Percentiles rank a stretch among this genome's conserved stretches.
These are phyloP conservation scores for Macropis europaea DNA, from an alignment of 2,888 invertebrate genomes.

Conservation along the genomic window DNA sequence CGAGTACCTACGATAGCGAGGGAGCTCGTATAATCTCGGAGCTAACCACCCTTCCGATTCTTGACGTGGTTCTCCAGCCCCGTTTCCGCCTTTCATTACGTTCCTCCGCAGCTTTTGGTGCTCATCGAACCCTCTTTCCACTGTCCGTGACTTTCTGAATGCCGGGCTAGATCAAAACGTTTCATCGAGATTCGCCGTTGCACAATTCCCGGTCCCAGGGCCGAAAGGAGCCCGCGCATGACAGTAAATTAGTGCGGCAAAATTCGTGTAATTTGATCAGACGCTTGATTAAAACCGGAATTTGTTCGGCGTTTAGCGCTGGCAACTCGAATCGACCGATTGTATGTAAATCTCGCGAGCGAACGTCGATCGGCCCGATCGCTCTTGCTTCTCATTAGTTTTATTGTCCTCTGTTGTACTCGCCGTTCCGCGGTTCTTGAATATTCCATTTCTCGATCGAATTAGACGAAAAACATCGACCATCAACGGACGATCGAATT, in stretches of 20 bases:
- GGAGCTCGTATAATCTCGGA: slow-evolving; percentile 54
- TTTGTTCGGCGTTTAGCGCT: slow-evolving; percentile 48
- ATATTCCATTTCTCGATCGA: slow-evolving; percentile 37
- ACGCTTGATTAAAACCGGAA: slow-evolving; percentile 53
- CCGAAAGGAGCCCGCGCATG: slow-evolving; percentile 28
- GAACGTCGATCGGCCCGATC: background rate
- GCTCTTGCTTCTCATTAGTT: slow-evolving; percentile 17
- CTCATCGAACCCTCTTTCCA: slow-evolving; percentile 39
- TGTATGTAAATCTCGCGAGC: slow-evolving; percentile 50
- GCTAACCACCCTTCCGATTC: slow-evolving; percentile 54
- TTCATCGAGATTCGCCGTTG: slow-evolving; percentile 6
- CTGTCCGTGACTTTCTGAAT: slow-evolving; percentile 35
- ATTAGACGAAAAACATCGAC: slow-evolving; percentile 32
- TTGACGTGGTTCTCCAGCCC: slow-evolving; percentile 37
- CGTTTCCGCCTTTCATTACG: slow-evolving; percentile 50
- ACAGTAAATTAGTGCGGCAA: slow-evolving; percentile 53
- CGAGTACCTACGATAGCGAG: slow-evolving; percentile 16
- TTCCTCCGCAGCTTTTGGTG: slow-evolving; percentile 33
- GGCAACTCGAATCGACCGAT: slow-evolving; percentile 40
- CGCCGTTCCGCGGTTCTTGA: slow-evolving; percentile 11
- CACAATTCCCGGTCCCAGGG: background rate
- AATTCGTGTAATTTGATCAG: slow-evolving; percentile 54
- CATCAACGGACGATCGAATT: slow-evolving; percentile 23
- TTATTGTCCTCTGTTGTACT: background rate
- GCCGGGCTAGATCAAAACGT: slow-evolving; percentile 40